These are phyloP conservation scores for Parotocinclus haroldoi DNA, from an alignment of 2,797 vertebrate species.

Conservation along the genomic window DNA sequence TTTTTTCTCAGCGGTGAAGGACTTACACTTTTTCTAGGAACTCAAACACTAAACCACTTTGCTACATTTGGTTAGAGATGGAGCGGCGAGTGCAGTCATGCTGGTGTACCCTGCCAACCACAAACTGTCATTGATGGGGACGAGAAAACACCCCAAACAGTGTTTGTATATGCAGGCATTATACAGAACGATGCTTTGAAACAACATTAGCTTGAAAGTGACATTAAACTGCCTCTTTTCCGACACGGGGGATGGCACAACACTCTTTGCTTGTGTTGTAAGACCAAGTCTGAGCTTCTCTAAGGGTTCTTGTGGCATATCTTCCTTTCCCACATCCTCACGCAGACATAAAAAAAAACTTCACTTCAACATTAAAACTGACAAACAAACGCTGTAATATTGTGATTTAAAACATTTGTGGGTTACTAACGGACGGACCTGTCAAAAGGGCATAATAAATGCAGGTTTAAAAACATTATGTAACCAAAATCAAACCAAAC, in stretches of 20 bases:
- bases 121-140: not conserved
- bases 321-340: slow-evolving; percentile 39
- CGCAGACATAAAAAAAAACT: slow-evolving; percentile 4
- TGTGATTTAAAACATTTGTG: no score
- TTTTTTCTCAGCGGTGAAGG: no score
- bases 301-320: slow-evolving; percentile 34
- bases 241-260: not conserved
- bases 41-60: not conserved
- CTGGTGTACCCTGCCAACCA: not conserved
- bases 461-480: no score
- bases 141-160: not conserved
- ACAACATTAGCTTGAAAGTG: not conserved
- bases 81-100: not conserved
- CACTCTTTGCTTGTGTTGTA: not conserved
- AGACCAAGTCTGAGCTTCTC: slow-evolving; percentile 10
- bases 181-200: not conserved
- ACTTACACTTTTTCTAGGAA: not conserved
- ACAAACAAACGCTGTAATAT: no score
- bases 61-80: not conserved
- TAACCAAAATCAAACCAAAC: no score
- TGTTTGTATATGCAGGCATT: not conserved
- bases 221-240: not conserved
- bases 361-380: no score
- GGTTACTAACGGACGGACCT: no score
- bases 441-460: no score